Evolutionary conservation across 1,140 invertebrate species (phyloP), one percentile per base, ranked within the genome.

Genomic region (Belonocnema kinseyi): DNA sequence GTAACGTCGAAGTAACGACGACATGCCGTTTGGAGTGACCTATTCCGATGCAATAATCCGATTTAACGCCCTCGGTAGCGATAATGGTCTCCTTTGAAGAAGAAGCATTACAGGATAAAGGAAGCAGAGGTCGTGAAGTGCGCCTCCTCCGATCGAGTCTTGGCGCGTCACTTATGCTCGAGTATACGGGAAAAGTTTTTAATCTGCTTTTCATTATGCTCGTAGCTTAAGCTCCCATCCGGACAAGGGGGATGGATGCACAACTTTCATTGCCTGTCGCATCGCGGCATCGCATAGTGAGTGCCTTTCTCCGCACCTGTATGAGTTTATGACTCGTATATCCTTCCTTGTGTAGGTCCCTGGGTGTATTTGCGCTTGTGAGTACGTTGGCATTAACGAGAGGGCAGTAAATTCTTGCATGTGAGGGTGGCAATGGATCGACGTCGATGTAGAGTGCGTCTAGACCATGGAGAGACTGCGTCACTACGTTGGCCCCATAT

Each of bases 391-490:
- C 88, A 89, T 90, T 90, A 90, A 89, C 88, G 83, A 85, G 80
- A 85, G 82, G 86, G 85, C 83, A 90, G 88, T 91, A 90, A 91
- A 91, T 90, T 87, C 80, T 85, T 80, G 84, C 74, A 80, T 78
- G 89, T 86, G 83, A 87, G 83, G 85, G 88, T 89, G 88, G 85
- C 80, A 82, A 85, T 83, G 84, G 83, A 83, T 82, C 77, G 76
- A 53, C 72, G 79, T 74, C 79, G 75, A 66, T 50, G 54, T 72
- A 74, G 86, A 78, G 82, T 85, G 85, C 87, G 90, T 91, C 90
- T 91, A 91, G 90, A 91, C 90, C 78, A 82, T 86, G 85, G 86
- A 86, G 88, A 91, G 89, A 91, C 90, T 86, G 89, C 89, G 86
- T 90, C 87, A 84, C 85, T 88, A 85, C 83, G 84, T 84, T 87